Evolutionary conservation across 1,140 invertebrate species (phyloP).

Genomic region (Micrasema longulum): DNA sequence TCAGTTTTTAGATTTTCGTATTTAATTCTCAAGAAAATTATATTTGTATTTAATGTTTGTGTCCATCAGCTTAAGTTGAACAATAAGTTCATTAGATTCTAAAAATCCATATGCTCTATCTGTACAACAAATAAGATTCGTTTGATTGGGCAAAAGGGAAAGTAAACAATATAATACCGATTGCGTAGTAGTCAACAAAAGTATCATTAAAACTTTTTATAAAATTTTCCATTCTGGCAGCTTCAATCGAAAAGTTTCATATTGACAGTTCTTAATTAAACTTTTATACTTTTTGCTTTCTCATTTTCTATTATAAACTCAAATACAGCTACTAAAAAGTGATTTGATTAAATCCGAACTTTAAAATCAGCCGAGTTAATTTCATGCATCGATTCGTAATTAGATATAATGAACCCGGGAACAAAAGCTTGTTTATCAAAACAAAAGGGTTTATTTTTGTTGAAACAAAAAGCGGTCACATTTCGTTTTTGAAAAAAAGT

Average conservation of each 20-base stretch:
- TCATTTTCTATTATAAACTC: constrained; percentile 7
- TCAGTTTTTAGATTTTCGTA: too few relatives aligned
- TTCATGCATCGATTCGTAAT: constrained; percentile 30
- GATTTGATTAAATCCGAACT: not conserved
- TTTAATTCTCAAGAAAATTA: too few relatives aligned
- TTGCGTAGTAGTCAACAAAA: too few relatives aligned
- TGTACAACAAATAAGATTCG: too few relatives aligned
- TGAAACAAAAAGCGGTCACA: constrained; percentile 1
- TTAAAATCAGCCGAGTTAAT: constrained; percentile 5
- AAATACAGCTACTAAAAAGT: constrained; percentile 1
- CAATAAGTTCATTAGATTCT: too few relatives aligned
- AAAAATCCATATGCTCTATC: too few relatives aligned
- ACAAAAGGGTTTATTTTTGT: constrained; percentile 15
- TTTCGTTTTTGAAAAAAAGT: constrained; percentile 8
- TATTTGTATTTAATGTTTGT: too few relatives aligned
- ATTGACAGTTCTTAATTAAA: constrained; percentile 8
- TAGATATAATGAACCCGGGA: constrained; percentile 12
- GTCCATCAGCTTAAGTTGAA: too few relatives aligned
- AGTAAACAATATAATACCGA: too few relatives aligned
- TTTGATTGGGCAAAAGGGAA: too few relatives aligned
- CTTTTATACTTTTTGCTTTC: not conserved
- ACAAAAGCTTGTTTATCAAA: constrained; percentile 21
- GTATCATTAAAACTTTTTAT: constrained; percentile 10
- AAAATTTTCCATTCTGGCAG: not conserved
- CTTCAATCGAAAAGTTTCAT: not conserved